Conservation (phyloP, 2,888 invertebrate species). For the Cephus spinipes region DNA sequence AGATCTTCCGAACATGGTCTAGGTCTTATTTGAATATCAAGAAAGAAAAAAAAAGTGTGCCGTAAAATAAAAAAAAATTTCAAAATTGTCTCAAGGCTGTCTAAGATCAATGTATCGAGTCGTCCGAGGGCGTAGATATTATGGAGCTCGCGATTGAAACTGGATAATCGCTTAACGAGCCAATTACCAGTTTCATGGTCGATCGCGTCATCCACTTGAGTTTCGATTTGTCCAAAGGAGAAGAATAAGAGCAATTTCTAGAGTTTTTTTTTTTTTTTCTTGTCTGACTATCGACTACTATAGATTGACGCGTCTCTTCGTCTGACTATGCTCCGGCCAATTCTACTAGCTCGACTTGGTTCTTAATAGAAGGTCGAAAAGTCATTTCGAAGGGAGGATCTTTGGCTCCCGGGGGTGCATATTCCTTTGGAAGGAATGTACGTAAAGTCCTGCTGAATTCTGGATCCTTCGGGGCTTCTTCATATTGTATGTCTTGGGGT, state of each 20-base stretch:
- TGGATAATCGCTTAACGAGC: conserved; percentile 54
- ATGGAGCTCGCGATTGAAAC: conserved; percentile 18
- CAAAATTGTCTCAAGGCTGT: not conserved
- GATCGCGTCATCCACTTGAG: not conserved
- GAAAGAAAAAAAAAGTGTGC: not conserved
- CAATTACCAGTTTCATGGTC: conserved; percentile 50
- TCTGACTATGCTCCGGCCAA: not conserved
- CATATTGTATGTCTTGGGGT: not conserved
- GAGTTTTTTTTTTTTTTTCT: not conserved
- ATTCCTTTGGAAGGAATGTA: not conserved
- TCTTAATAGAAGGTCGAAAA: not conserved
- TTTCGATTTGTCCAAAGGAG: not conserved
- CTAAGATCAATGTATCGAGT: not conserved
- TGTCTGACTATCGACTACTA: not conserved
- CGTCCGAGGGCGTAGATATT: not conserved
- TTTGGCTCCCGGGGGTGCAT: not conserved
- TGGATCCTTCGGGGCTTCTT: not conserved
- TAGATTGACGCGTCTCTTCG: not conserved
- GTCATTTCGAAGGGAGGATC: not conserved
- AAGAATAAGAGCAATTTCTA: not conserved
- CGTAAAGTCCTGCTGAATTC: not conserved
- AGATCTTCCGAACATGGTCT: not conserved
- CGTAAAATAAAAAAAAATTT: not conserved
- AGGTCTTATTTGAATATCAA: too few species aligned
- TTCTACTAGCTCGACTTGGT: not conserved